Evolutionary conservation across 2,888 invertebrate species (phyloP).

Genomic region (Drosophila acutilabella): DNA sequence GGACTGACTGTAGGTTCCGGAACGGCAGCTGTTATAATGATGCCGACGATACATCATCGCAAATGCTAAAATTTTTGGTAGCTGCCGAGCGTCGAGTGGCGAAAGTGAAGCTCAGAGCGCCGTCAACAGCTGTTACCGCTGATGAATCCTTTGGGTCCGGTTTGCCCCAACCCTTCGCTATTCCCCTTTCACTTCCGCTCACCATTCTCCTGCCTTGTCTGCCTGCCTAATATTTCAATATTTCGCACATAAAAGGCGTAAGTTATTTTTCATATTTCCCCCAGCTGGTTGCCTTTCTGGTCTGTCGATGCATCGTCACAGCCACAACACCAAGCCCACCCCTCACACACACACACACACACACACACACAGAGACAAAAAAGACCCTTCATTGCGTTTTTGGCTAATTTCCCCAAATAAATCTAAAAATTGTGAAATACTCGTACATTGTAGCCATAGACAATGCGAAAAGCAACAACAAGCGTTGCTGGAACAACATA

Average conservation of each 20-base stretch:
- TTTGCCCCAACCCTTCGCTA: slow-evolving; percentile 23
- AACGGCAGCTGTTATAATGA: slow-evolving; percentile 79
- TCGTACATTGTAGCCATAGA: slow-evolving; percentile 30
- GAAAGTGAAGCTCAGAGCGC: slow-evolving; percentile 36
- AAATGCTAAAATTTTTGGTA: slow-evolving; percentile 80
- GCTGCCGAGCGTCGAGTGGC: slow-evolving; percentile 35
- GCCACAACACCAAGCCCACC: neutral
- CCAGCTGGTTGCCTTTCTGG: slow-evolving; percentile 10
- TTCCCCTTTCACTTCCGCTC: neutral
- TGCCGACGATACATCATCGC: slow-evolving; percentile 82
- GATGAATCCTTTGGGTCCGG: slow-evolving; percentile 81
- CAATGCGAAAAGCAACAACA: slow-evolving; percentile 31
- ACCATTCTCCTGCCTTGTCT: neutral
- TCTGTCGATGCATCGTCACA: slow-evolving; percentile 9
- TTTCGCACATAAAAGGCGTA: slow-evolving; percentile 79
- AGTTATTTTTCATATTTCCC: slow-evolving; percentile 77
- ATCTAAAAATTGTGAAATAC: slow-evolving; percentile 61
- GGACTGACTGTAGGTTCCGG: slow-evolving; percentile 51
- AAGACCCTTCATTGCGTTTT: slow-evolving; percentile 38
- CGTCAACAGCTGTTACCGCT: slow-evolving; percentile 79
- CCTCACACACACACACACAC: neutral
- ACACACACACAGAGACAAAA: neutral
- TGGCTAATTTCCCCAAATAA: slow-evolving; percentile 73
- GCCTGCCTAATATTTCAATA: slow-evolving; percentile 76
- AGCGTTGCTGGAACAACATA: slow-evolving; percentile 51